Evolutionary conservation across 2,888 invertebrate genomes (phyloP).

Genomic region (Antheraea yamamai): DNA sequence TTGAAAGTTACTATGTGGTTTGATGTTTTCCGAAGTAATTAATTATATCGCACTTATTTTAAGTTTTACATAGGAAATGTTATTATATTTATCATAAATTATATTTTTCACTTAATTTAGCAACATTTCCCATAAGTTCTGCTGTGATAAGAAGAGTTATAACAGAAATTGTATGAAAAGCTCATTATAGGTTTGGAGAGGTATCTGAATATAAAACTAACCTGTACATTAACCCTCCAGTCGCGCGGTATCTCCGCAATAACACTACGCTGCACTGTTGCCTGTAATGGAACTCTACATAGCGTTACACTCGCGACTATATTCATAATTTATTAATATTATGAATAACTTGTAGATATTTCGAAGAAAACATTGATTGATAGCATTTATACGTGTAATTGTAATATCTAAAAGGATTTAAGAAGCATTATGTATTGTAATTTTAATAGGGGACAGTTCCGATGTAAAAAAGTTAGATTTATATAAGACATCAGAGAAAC

Average conservation of each 20-base stretch:
- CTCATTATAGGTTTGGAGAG: background rate
- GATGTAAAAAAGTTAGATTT: too few species aligned
- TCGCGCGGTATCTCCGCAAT: slow-evolving; percentile 39
- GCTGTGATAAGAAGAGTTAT: background rate
- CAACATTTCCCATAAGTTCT: background rate
- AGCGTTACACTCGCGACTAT: background rate
- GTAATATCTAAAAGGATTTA: too few species aligned
- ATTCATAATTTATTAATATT: background rate
- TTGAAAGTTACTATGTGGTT: too few species aligned
- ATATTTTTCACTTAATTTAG: background rate
- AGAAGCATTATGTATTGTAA: too few species aligned
- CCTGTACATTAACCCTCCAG: slow-evolving; percentile 25
- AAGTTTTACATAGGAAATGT: too few species aligned
- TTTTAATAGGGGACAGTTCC: too few species aligned
- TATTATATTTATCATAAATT: too few species aligned
- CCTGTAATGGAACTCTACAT: background rate
- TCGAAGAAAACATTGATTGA: background rate
- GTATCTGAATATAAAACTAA: slow-evolving; percentile 13
- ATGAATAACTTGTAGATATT: background rate
- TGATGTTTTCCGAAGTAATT: too few species aligned
- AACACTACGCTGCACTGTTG: slow-evolving; percentile 45
- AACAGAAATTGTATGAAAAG: background rate
- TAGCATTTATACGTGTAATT: too few species aligned
- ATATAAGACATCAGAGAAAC: too few species aligned
- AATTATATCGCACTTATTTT: too few species aligned